phyloP scores from a whole-genome alignment of 2,797 vertebrate species.

The Mormyrops attenuatus region DNA sequence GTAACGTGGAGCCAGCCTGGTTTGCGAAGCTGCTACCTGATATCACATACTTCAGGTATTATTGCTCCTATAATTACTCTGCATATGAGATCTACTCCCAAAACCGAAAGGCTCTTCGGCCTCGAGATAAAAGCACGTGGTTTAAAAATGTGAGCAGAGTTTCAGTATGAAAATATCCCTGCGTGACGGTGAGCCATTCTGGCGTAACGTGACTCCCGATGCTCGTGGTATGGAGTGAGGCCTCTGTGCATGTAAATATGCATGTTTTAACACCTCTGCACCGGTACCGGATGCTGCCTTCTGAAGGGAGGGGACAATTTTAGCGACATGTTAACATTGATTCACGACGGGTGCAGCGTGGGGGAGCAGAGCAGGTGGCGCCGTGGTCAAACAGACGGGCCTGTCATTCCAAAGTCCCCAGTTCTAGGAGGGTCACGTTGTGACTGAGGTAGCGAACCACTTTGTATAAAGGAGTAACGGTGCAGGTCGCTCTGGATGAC shows the following conservation, averaged over 20 bases:
- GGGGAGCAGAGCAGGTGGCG: background rate
- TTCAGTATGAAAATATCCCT: background rate
- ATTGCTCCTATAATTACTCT: background rate
- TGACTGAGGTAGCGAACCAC: background rate
- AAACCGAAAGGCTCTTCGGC: background rate
- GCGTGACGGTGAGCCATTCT: background rate
- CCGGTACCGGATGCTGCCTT: background rate
- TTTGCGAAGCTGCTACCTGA: background rate
- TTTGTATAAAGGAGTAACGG: background rate
- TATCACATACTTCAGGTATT: background rate
- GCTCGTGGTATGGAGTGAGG: background rate
- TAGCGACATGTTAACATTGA: background rate
- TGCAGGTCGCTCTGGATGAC: background rate
- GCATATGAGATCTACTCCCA: background rate
- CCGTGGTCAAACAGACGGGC: background rate
- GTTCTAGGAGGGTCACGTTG: background rate
- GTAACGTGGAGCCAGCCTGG: background rate
- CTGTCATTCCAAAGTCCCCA: background rate
- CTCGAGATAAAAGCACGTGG: background rate
- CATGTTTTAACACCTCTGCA: background rate
- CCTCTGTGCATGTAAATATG: background rate
- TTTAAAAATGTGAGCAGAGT: background rate
- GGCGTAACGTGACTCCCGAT: background rate
- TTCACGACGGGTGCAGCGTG: background rate
- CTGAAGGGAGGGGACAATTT: background rate